Conservation (phyloP, 2,888 invertebrate species). For the Opisthograptis luteolata region DNA sequence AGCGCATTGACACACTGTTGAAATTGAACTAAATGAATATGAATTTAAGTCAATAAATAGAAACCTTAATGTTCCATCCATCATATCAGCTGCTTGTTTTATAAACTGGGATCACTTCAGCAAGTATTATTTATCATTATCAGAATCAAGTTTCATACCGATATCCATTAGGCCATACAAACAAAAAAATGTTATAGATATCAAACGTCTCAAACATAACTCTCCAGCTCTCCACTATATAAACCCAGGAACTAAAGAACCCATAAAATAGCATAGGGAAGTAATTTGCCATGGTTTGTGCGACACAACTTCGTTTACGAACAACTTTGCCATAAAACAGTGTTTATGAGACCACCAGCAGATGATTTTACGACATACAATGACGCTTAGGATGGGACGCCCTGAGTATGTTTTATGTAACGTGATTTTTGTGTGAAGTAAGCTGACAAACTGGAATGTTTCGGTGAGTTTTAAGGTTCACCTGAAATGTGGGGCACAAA, state of each 20-base stretch:
- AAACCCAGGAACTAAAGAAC: conserved; percentile 44
- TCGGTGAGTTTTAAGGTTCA: too few relatives aligned
- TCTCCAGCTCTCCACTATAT: conserved; percentile 31
- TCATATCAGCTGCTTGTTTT: too few relatives aligned
- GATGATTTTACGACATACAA: conserved; percentile 44
- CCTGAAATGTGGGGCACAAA: too few relatives aligned
- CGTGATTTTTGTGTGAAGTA: neutral
- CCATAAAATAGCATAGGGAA: conserved; percentile 53
- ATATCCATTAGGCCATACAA: too few relatives aligned
- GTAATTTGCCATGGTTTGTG: conserved; percentile 45
- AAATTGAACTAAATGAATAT: too few relatives aligned
- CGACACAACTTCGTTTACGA: conserved; percentile 38
- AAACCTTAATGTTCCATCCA: too few relatives aligned
- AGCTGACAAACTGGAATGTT: neutral
- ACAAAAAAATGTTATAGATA: too few relatives aligned
- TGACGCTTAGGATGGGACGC: neutral
- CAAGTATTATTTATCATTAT: too few relatives aligned
- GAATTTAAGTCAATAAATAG: too few relatives aligned
- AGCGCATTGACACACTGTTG: too few relatives aligned
- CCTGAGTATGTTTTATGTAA: neutral
- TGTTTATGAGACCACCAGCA: conserved; percentile 52
- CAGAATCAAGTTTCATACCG: too few relatives aligned
- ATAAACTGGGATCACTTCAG: too few relatives aligned
- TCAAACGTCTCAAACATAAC: neutral
- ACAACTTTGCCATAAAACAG: conserved; percentile 48